Evolutionary conservation across 2,113 vertebrate species (phyloP), one percentile per base, ranked within the genome.

Genomic region (Hemibagrus wyckioides): DNA sequence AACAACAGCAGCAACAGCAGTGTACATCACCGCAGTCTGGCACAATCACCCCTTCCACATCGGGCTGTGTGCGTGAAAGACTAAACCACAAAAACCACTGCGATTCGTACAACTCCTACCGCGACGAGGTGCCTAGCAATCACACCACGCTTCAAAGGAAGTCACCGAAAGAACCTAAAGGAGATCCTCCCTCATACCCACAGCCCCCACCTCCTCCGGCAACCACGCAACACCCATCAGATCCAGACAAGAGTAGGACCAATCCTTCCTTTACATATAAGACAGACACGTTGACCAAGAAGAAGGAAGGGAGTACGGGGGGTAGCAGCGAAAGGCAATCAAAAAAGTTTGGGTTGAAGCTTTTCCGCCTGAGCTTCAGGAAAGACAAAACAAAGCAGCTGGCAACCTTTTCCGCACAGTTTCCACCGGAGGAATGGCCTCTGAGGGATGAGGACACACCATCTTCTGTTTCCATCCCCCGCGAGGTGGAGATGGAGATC

Each of bases 361-460:
- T 99, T 89, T 99, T 99, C 92, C 95, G 98, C 84, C 94, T 99
- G 67, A 99, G 98, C 93, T 99, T 99, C 93, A 99, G 99, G 89
- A 99, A 99, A 91, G 98, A 99, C 91, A 99, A 99, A 93, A 93
- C 97, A 90, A 99, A 99, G 92, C 98, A 99, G 89, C 91, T 99
- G 86, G 96, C 97, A 54, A 99, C 98, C 86, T 99, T 99, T 90
- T 99, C 98, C 1, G 98, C 97, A 81, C 98, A 99, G 93, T 99
- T 99, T 87, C 98, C 98, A 83, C 98, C 98, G 0, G 97, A 98
- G 88, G 98, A 99, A 92, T 99, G 98, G 98, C 98, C 98, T 0
- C 95, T 99, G 48, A 94, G 97, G 13, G 98, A 99, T 0, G 98
- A 99, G 91, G 98, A 99, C 90, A 95, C 92, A 0, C 97, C 97